A percentile compares a stretch with the other conserved stretches of the same genome.
phyloP scores from a whole-genome alignment of 1,140 invertebrate genomes.

The Lepidurus packardi region DNA sequence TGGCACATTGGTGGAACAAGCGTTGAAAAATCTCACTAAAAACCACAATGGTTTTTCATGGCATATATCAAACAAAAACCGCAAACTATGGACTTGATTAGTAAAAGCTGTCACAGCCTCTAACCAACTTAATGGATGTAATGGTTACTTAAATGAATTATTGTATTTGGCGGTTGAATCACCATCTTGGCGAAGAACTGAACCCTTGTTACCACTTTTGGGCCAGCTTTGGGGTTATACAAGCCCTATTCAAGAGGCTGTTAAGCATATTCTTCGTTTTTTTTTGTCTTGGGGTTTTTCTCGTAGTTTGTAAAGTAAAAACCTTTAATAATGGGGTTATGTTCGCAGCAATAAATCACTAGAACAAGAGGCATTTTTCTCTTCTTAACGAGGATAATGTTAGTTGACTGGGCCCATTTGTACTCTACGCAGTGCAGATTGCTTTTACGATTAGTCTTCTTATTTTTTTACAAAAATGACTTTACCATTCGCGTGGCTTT shows the following conservation, averaged over 20 bases:
- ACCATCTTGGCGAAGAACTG: neutral
- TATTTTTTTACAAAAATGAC: neutral
- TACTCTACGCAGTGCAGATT: neutral
- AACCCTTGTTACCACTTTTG: neutral
- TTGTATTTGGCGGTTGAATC: neutral
- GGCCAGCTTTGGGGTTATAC: neutral
- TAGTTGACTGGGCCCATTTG: neutral
- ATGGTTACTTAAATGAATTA: slow-evolving; percentile 7
- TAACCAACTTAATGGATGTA: neutral
- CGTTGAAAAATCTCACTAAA: no score
- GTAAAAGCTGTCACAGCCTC: slow-evolving; percentile 2
- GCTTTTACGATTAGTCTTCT: neutral
- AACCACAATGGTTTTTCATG: neutral
- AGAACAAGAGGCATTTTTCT: neutral
- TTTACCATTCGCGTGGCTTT: neutral
- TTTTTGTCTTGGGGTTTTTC: neutral
- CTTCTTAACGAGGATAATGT: neutral
- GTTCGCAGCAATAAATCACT: neutral
- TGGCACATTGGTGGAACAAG: no score
- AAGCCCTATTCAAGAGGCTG: neutral
- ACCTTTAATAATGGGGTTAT: slow-evolving; percentile 11
- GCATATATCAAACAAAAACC: neutral
- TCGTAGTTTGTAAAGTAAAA: neutral
- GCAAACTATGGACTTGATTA: neutral
- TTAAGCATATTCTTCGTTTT: neutral